Conservation (phyloP, 1,140 invertebrate species). For the Apis dorsata region DNA sequence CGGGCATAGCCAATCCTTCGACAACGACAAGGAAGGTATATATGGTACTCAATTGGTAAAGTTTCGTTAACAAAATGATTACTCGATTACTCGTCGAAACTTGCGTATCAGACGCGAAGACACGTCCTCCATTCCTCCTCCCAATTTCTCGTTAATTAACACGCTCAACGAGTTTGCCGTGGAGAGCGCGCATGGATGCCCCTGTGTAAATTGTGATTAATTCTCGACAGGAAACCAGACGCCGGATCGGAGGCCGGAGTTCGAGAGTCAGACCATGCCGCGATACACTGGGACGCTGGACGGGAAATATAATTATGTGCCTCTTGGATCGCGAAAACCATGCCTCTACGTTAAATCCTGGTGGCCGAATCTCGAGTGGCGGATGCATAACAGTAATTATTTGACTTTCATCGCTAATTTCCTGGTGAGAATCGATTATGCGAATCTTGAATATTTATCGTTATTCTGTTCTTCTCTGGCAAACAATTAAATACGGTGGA, state of each 20-base stretch:
- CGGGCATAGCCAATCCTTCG: slow-evolving; percentile 57
- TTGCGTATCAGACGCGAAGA: neutral
- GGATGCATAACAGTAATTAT: slow-evolving; percentile 73
- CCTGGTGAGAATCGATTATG: slow-evolving; percentile 62
- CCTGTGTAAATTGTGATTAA: slow-evolving; percentile 21
- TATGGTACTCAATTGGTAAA: neutral
- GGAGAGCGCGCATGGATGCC: neutral
- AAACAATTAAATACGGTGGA: too few species aligned
- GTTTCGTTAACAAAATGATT: neutral
- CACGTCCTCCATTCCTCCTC: neutral
- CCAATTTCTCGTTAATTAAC: slow-evolving; percentile 10
- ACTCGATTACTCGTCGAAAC: neutral
- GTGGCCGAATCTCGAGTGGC: slow-evolving; percentile 78
- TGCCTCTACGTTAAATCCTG: slow-evolving; percentile 75
- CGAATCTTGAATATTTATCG: too few species aligned
- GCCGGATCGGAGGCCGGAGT: slow-evolving; percentile 59
- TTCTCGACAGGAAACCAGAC: slow-evolving; percentile 59
- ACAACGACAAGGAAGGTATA: slow-evolving; percentile 36
- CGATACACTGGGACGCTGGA: slow-evolving; percentile 68
- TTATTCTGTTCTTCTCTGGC: too few species aligned
- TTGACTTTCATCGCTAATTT: slow-evolving; percentile 69
- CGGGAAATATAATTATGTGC: slow-evolving; percentile 74
- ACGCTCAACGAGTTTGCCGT: neutral
- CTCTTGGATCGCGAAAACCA: slow-evolving; percentile 74
- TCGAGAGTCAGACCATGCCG: slow-evolving; percentile 67